Percentiles rank a stretch among this genome's conserved stretches.
These are phyloP conservation scores for Cladorhizidae sp. DNA, from an alignment of 37 sponge, comb jelly and placozoan species.

Conservation along the genomic window DNA sequence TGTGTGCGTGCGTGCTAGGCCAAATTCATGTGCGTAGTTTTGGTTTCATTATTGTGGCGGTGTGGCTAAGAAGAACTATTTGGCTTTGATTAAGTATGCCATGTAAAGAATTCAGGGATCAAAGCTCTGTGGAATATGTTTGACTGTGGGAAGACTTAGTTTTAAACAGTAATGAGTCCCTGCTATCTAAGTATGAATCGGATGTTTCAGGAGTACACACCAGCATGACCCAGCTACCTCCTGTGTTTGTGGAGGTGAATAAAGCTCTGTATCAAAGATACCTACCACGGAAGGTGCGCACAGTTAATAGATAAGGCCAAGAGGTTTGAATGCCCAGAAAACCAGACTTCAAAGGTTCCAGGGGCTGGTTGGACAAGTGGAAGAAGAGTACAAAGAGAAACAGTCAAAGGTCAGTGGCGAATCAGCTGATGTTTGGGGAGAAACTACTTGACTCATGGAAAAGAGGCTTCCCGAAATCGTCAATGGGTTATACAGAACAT, in stretches of 20 bases:
- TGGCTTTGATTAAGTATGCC: constrained; percentile 17
- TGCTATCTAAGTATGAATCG: constrained; percentile 29
- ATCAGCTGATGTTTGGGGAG: constrained; percentile 40
- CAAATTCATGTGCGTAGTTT: too few relatives aligned
- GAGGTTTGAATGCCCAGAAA: constrained; percentile 36
- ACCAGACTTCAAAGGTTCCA: constrained; percentile 61
- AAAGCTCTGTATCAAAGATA: constrained; percentile 43
- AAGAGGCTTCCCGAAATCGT: too few relatives aligned
- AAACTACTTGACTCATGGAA: constrained; percentile 40
- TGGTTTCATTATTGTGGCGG: not conserved
- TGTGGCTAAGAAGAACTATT: constrained; percentile 27
- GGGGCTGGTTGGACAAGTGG: constrained; percentile 67
- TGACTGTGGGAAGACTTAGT: constrained; percentile 40
- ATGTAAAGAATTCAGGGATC: constrained; percentile 5
- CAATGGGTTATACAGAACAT: constrained; percentile 11
- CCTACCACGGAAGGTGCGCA: constrained; percentile 21
- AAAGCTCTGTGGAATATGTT: constrained; percentile 20
- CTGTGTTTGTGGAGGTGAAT: constrained; percentile 32
- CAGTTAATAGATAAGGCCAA: constrained; percentile 53
- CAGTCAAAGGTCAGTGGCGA: constrained; percentile 66
- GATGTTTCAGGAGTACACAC: constrained; percentile 34
- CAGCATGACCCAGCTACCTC: not conserved
- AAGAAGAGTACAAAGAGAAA: constrained; percentile 63
- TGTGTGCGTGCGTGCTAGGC: too few relatives aligned
- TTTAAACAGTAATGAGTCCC: constrained; percentile 37